Base-by-base conservation (phyloP, 2,888 invertebrate genomes). In the Eucriotettix oculatus region DNA sequence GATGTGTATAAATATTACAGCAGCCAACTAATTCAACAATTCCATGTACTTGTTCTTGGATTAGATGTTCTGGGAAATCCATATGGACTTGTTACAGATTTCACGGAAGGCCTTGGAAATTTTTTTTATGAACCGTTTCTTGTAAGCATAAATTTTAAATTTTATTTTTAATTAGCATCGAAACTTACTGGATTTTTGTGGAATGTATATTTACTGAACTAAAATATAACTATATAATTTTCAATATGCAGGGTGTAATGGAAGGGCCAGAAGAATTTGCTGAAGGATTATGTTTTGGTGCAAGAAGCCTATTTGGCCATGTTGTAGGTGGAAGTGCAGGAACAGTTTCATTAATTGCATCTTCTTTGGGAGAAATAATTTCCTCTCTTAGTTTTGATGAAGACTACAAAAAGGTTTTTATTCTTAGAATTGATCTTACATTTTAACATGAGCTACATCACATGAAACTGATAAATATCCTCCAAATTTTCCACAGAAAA, bases 41-140 rank as follows among this genome's bases (percentile, higher is more conserved):
- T 87, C 69, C 87, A 90, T 68, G 88, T 89, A 1, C 76, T 87
- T 63, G 83, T 90, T 1, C 74, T 89, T 16, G 89, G 88, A 0
- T 74, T 87, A 44, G 87, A 88, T 68, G 86, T 90, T 42, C 77
- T 90, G 17, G 87, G 89, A 10, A 90, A 90, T 74, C 87, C 88
- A 0, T 89, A 87, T 73, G 74, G 80, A 65, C 73, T 77, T n/a
- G 75, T 82, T 11, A 78, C 79, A 52, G 82, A 83, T 71, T 82
- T 84, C 68, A 78, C 80, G 1, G 76, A 77, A 63, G 81, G 79
- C 1, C 71, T 83, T 42, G 79, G 79, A 61, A 79, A 82, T 61
- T 79, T 77, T 63, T 78, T 79, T 69, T 84, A 84, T 69, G 83
- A 84, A 65, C 83, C 84, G 9, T 76, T 75, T 66, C 66, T 79